Conservation (phyloP, 2,113 vertebrate species). For the Crotophaga sulcirostris region DNA sequence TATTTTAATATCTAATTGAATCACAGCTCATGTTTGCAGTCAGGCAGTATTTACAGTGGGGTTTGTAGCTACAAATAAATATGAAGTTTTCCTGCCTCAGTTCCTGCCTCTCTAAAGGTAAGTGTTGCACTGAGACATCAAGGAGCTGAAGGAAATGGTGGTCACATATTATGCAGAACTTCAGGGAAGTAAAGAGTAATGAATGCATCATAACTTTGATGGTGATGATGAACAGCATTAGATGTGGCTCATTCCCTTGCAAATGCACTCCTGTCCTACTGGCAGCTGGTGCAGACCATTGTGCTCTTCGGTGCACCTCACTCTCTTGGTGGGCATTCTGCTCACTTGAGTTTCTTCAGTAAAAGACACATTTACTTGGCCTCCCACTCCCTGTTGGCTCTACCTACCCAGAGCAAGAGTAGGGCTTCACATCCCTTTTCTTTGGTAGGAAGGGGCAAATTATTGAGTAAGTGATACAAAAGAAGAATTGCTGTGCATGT, state of each 20-base stretch:
- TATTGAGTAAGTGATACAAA: constrained; percentile 67
- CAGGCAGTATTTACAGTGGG: not conserved
- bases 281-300: not conserved
- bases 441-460: constrained; percentile 26
- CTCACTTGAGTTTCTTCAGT: not conserved
- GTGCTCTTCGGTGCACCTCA: not conserved
- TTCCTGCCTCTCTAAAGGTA: not conserved
- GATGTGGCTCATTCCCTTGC: not conserved
- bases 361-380: not conserved
- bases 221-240: not conserved
- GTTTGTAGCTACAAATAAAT: not conserved
- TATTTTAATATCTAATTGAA: not conserved
- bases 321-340: not conserved
- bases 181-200: not conserved
- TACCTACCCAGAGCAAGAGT: not conserved
- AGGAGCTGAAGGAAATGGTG: not conserved
- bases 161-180: not conserved
- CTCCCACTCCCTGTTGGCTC: not conserved
- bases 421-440: not conserved
- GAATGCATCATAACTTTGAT: not conserved
- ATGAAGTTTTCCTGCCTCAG: rapidly evolving
- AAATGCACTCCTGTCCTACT: not conserved
- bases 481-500: constrained; percentile 53
- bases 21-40: not conserved
- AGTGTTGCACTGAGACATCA: not conserved